Evolutionary conservation across 2,797 vertebrate genomes (phyloP).

Genomic region (Toxotes lorentzi): DNA sequence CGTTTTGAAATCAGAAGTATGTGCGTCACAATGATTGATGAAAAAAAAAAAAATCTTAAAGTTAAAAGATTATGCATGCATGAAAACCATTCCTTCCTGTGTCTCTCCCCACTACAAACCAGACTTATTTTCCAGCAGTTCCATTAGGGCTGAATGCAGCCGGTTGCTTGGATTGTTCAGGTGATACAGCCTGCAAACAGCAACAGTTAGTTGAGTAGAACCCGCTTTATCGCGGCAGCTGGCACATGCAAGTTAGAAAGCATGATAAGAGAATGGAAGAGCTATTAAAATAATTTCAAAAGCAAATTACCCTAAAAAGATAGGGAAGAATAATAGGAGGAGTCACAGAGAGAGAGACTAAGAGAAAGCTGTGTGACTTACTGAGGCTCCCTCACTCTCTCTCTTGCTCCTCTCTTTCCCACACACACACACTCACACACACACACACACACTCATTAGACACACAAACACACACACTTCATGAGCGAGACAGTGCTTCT

Average conservation of each 20-base stretch:
- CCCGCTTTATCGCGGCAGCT: constrained; percentile 41
- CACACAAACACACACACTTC: constrained; percentile 29
- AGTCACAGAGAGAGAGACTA: constrained; percentile 18
- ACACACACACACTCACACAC: constrained; percentile 43
- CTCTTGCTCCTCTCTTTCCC: background rate
- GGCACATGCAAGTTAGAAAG: constrained; percentile 14
- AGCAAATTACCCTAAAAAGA: constrained; percentile 47
- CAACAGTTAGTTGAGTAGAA: constrained; percentile 17
- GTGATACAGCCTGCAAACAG: constrained; percentile 17
- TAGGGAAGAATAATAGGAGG: constrained; percentile 43
- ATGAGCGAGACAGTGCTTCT: constrained; percentile 47
- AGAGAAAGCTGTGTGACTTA: constrained; percentile 30
- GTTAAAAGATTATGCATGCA: constrained; percentile 4
- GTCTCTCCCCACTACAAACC: background rate
- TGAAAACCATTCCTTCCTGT: background rate
- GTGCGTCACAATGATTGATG: background rate
- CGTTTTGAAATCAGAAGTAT: constrained; percentile 30
- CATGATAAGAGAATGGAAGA: constrained; percentile 38
- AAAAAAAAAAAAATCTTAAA: background rate
- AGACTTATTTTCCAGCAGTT: constrained; percentile 27
- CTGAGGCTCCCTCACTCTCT: constrained; percentile 27
- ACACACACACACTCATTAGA: constrained; percentile 40
- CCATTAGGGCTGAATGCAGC: constrained; percentile 45
- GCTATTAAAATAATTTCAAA: constrained; percentile 60
- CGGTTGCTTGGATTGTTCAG: constrained; percentile 39